phyloP scores from a whole-genome alignment of 2,797 vertebrate species.

The Rallus crepitans region DNA sequence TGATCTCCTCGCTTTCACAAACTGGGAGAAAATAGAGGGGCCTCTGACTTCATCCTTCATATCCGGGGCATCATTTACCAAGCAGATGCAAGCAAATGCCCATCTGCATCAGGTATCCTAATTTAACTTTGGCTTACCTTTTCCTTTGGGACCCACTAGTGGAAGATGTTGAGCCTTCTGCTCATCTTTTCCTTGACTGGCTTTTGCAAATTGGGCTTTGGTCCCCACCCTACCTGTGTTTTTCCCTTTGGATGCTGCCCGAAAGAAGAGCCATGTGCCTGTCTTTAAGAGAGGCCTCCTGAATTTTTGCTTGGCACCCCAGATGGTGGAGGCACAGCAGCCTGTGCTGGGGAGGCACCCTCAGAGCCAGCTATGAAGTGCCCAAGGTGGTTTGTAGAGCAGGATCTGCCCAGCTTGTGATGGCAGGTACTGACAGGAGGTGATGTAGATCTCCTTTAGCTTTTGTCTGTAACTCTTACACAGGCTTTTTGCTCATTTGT shows the following conservation, averaged over 20 bases:
- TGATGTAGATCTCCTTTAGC: not conserved
- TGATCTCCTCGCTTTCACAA: not conserved
- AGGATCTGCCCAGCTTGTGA: not conserved
- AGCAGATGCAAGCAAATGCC: not conserved
- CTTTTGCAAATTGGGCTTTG: not conserved
- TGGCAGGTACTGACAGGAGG: not conserved
- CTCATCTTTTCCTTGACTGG: not conserved
- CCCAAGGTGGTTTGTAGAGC: not conserved
- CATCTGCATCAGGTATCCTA: not conserved
- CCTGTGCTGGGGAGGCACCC: not conserved
- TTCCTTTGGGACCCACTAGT: not conserved
- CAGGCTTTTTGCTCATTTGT: not conserved
- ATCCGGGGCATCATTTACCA: not conserved
- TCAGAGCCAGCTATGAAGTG: not conserved
- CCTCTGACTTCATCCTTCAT: not conserved
- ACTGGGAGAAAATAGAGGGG: not conserved
- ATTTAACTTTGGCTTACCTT: not conserved
- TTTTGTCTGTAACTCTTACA: not conserved
- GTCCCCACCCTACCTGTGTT: not conserved
- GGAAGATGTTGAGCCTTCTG: not conserved
- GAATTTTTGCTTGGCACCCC: fast-evolving
- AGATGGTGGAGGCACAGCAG: fast-evolving
- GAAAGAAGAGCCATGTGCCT: not conserved
- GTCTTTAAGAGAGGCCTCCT: fast-evolving
- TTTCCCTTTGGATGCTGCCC: not conserved